These are phyloP conservation scores for Monoplex corrugatus DNA, from an alignment of 2,888 invertebrate genomes.

Conservation along the genomic window DNA sequence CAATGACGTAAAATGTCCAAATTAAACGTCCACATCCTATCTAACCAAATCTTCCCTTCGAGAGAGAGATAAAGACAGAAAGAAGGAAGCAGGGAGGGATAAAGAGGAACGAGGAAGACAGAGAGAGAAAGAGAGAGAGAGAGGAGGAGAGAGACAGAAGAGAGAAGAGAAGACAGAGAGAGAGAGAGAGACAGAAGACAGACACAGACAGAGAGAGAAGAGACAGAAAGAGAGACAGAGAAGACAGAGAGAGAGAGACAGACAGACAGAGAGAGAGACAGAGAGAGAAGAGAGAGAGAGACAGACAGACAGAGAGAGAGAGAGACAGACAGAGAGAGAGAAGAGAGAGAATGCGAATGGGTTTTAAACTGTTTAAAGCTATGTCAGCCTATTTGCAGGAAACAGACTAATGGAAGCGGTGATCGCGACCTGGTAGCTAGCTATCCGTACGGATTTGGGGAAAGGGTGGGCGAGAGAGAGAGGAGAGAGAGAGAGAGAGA, in stretches of 20 bases:
- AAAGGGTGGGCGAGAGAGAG: background rate
- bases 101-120: too few relatives aligned
- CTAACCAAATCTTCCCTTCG: too few relatives aligned
- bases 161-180: background rate
- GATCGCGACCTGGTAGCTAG: too few relatives aligned
- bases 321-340: background rate
- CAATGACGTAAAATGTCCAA: too few relatives aligned
- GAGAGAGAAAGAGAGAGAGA: too few relatives aligned
- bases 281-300: background rate
- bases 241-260: background rate
- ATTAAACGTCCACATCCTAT: too few relatives aligned
- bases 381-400: too few relatives aligned
- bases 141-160: conserved; percentile 8
- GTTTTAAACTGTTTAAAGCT: background rate
- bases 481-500: background rate
- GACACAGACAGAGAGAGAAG: background rate
- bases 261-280: background rate
- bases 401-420: too few relatives aligned
- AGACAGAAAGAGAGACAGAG: too few relatives aligned
- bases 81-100: background rate
- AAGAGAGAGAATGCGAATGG: background rate
- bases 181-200: conserved; percentile 21
- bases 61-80: too few relatives aligned
- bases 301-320: background rate
- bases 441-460: background rate